phyloP scores from a whole-genome alignment of 2,113 vertebrate genomes.

The Bos indicus region DNA sequence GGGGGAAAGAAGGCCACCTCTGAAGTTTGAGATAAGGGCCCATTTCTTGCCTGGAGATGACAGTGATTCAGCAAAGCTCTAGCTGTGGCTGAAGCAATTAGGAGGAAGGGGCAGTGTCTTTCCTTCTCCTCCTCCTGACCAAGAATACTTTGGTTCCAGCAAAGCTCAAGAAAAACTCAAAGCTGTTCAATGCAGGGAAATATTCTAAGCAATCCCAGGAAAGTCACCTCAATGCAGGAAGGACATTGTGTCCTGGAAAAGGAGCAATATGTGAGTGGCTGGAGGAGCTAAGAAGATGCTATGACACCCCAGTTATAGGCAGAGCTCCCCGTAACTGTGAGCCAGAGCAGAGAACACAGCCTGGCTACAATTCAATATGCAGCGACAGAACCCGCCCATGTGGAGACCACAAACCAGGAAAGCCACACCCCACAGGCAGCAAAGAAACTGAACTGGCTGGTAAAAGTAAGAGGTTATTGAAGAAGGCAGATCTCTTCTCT shows the following conservation, averaged over 20 bases:
- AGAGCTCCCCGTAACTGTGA: neutral
- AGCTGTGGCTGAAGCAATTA: neutral
- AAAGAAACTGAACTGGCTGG: neutral
- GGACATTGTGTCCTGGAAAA: neutral
- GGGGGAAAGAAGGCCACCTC: neutral
- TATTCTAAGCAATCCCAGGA: neutral
- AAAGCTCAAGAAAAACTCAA: neutral
- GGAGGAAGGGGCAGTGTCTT: neutral
- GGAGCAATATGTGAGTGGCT: neutral
- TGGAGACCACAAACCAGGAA: neutral
- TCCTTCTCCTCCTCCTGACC: neutral
- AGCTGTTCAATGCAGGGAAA: neutral
- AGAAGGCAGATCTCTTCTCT: neutral
- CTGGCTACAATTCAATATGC: neutral
- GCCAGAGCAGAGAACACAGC: neutral
- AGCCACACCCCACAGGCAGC: neutral
- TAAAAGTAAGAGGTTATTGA: neutral
- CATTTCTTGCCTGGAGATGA: neutral
- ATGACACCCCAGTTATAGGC: neutral
- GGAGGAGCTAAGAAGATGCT: neutral
- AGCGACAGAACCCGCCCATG: neutral
- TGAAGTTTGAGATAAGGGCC: neutral
- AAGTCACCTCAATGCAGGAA: neutral
- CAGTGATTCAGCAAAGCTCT: neutral
- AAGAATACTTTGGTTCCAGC: neutral